Conservation (phyloP, 2,888 invertebrate species). For the Mythimna pallens region DNA sequence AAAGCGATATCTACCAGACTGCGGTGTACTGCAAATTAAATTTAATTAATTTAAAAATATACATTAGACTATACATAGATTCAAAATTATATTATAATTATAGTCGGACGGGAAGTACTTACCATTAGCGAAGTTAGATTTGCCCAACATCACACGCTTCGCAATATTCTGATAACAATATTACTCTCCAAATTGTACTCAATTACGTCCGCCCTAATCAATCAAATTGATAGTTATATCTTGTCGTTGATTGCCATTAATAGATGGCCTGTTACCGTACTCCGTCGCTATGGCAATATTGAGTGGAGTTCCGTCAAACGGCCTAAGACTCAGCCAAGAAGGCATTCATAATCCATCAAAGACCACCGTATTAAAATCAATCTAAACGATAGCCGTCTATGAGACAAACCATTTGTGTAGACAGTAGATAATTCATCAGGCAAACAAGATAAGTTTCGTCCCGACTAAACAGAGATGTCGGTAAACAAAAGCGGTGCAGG, state of each 20-base stretch:
- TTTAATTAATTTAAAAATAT: no score
- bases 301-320: not conserved
- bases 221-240: no score
- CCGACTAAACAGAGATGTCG: slow-evolving; percentile 63
- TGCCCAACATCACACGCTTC: no score
- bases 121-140: no score
- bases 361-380: slow-evolving; percentile 48
- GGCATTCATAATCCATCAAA: slow-evolving; percentile 3
- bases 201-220: no score
- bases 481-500: slow-evolving; percentile 45
- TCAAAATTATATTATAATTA: no score
- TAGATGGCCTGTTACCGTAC: not conserved
- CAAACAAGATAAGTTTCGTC: slow-evolving; percentile 71
- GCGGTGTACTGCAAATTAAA: no score
- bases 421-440: slow-evolving; percentile 69
- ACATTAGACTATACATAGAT: no score
- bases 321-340: not conserved
- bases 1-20: no score
- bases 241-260: not conserved
- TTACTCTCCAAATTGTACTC: no score
- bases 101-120: no score
- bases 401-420: slow-evolving; percentile 58
- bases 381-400: slow-evolving; percentile 58
- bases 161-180: no score
- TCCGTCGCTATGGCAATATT: not conserved